Evolutionary conservation across 2,888 invertebrate species (phyloP), one percentile per base, ranked within the genome.

Genomic region (Nephrocerus scutellatus): DNA sequence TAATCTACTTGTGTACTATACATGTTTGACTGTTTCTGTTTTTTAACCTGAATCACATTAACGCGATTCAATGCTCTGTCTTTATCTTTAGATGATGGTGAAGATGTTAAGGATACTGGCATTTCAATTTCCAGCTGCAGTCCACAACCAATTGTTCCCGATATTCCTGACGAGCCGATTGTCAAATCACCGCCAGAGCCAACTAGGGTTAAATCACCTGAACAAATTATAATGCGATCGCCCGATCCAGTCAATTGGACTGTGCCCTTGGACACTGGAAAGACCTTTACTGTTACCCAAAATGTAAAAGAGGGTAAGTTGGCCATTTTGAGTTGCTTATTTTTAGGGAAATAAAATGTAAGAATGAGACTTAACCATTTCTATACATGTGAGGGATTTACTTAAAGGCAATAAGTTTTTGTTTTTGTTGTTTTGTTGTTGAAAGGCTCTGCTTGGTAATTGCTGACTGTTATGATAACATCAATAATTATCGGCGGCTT

Each of bases 161-260:
- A 63, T 45, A 50, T 66, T 36, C 54, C 58, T 33, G 60, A 63
- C 57, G 81, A 82, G 57, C 82, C 82, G 28, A 81, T 90, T 52
- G 86, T 91, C 19, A 91, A 91, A 68, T 90, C 90, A 14, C 91
- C 91, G 1, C 90, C 91, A 30, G 91, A 92, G 62, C 90, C 91
- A 29, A 92, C 91, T 30, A 74, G 91, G 58, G 90, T 91, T 45
- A 92, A 91, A 70, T 90, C 90, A 9, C 91, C 91, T 2, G 91
- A 91, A 63, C 87, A 89, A 68, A 85, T 89, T 70, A 80, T 89
- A 64, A 87, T 90, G 82, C 77, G 88, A 52, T 90, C 90, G 14
- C 91, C 91, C 10, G 91, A 91, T 71, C 91, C 91, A 35, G 91
- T 91, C 57, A 90, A 90, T 71, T 92, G 91, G 91, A 91, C 90